phyloP scores from a whole-genome alignment of 2,888 invertebrate species.

The Acholoe squamosa region DNA sequence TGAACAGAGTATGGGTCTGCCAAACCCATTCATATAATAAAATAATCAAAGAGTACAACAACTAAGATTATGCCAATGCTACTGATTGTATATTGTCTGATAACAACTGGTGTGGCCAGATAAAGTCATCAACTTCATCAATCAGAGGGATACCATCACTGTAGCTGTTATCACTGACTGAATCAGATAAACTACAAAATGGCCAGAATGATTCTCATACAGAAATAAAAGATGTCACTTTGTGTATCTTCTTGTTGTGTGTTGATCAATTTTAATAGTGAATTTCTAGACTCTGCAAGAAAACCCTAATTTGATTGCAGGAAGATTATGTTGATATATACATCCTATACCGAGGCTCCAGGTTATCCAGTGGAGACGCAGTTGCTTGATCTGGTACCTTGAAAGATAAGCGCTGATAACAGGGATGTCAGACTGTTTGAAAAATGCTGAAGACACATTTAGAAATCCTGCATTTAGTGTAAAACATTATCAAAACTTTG shows the following conservation, averaged over 20 bases:
- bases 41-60: neutral
- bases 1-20: neutral
- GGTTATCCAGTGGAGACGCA: too few species aligned
- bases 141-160: neutral
- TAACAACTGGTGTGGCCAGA: neutral
- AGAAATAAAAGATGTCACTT: conserved; percentile 33
- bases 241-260: neutral
- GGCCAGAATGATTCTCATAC: conserved; percentile 23
- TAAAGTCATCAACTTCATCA: neutral
- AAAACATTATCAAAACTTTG: too few species aligned
- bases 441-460: too few species aligned
- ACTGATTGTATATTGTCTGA: neutral
- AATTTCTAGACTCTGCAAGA: too few species aligned
- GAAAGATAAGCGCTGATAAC: too few species aligned
- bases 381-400: too few species aligned
- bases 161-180: neutral
- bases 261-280: neutral
- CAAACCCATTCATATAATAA: neutral
- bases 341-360: too few species aligned
- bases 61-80: neutral
- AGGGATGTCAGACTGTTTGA: too few species aligned
- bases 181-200: neutral
- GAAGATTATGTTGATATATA: too few species aligned
- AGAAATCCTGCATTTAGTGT: too few species aligned
- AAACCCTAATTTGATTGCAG: too few species aligned